A percentile compares a stretch with the other conserved stretches of the same genome.
phyloP scores from a whole-genome alignment of 1,140 invertebrate species.

The Cataglyphis hispanica region DNA sequence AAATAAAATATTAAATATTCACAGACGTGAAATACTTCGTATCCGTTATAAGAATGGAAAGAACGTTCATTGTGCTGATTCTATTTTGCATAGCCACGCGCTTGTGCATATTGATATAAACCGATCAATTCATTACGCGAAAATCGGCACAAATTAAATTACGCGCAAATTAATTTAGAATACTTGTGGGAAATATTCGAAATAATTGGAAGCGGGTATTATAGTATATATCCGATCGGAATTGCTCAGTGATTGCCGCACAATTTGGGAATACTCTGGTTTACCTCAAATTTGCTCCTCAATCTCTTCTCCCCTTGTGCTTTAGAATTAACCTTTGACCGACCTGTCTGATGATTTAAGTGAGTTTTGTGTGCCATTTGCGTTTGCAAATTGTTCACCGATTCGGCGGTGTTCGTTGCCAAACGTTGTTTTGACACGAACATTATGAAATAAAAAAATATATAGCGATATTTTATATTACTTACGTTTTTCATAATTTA shows the following conservation, averaged over 20 bases:
- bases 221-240: background rate
- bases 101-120: background rate
- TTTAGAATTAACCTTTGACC: constrained; percentile 57
- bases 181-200: constrained; percentile 11
- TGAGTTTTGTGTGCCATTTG: constrained; percentile 46
- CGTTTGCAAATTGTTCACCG: constrained; percentile 49
- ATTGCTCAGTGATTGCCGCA: constrained; percentile 35
- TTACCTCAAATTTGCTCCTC: constrained; percentile 40
- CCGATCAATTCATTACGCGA: background rate
- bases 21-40: background rate
- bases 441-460: background rate
- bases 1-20: background rate
- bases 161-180: background rate
- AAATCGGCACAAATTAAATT: constrained; percentile 3
- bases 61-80: background rate
- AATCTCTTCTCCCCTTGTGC: constrained; percentile 45
- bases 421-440: constrained; percentile 47
- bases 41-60: background rate
- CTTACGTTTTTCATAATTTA: background rate
- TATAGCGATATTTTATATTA: constrained; percentile 7
- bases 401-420: constrained; percentile 31
- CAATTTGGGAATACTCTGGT: constrained; percentile 33
- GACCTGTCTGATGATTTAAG: constrained; percentile 49
- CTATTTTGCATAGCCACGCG: background rate
- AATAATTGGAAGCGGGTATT: background rate